Conservation (phyloP, 1,140 invertebrate genomes). For the Cepaea nemoralis region DNA sequence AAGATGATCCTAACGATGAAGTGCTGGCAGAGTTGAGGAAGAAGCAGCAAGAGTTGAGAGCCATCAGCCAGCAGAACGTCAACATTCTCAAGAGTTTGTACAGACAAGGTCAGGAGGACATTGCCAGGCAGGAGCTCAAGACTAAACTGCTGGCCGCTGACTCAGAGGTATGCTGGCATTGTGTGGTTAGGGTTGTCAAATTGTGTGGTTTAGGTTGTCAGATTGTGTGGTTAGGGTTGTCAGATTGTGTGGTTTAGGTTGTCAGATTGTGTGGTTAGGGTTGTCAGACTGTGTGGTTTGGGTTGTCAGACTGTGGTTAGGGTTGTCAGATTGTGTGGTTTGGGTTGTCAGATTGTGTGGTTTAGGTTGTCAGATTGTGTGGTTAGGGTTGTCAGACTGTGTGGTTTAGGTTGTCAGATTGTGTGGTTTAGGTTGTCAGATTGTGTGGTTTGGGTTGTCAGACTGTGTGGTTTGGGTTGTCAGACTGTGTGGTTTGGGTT, state of each 20-base stretch:
- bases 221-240: not conserved
- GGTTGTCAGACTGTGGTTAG: too few relatives aligned
- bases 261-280: too few relatives aligned
- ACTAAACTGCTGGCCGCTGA: slow-evolving; percentile 80
- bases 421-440: too few relatives aligned
- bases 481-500: too few relatives aligned
- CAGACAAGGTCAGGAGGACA: slow-evolving; percentile 65
- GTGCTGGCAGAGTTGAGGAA: slow-evolving; percentile 85
- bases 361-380: too few relatives aligned
- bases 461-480: too few relatives aligned
- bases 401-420: too few relatives aligned
- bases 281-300: too few relatives aligned
- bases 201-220: not conserved
- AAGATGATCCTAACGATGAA: slow-evolving; percentile 81
- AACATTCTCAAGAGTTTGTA: slow-evolving; percentile 77
- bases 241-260: not conserved
- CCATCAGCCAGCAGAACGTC: slow-evolving; percentile 80
- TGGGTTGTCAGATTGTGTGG: too few relatives aligned
- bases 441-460: too few relatives aligned
- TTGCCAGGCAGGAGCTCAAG: slow-evolving; percentile 78
- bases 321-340: too few relatives aligned
- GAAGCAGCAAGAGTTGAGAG: slow-evolving; percentile 84
- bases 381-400: too few relatives aligned
- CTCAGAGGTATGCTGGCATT: slow-evolving; percentile 75
- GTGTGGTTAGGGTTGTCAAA: not conserved